Percentiles rank a stretch among this genome's conserved stretches.
These are phyloP conservation scores for Apis laboriosa DNA, from an alignment of 1,140 invertebrate species.

Conservation along the genomic window DNA sequence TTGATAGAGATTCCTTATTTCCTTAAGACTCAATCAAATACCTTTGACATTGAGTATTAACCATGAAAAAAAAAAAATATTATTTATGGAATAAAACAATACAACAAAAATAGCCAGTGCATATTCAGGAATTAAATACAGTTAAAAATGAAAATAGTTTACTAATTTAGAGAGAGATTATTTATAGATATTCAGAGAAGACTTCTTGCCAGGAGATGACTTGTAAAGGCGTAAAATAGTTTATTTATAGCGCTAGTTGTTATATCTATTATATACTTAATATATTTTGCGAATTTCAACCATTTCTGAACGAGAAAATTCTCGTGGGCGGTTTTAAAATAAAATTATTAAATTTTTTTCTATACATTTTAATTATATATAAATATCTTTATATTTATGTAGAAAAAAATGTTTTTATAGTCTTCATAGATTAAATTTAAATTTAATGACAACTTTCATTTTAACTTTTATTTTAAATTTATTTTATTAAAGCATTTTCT, in stretches of 20 bases:
- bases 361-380: not conserved
- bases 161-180: not conserved
- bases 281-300: not conserved
- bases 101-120: not conserved
- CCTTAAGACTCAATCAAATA: not conserved
- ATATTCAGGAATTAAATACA: not conserved
- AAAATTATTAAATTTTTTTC: not conserved
- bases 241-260: conserved; percentile 21
- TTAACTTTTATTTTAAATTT: not conserved
- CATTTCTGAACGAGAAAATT: not conserved
- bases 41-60: not conserved
- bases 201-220: not conserved
- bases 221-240: not conserved
- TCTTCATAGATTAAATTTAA: not conserved
- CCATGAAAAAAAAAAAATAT: not conserved
- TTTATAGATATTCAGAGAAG: not conserved
- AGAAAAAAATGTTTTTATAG: not conserved
- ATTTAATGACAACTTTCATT: not conserved
- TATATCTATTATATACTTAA: conserved; percentile 9
- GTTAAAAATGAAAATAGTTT: not conserved
- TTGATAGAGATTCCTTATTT: not conserved
- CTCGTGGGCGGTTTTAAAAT: not conserved
- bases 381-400: not conserved
- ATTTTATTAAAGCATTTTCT: not conserved
- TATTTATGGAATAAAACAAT: not conserved